phyloP scores from a whole-genome alignment of 2,113 vertebrate genomes.

The Microtus montanus region DNA sequence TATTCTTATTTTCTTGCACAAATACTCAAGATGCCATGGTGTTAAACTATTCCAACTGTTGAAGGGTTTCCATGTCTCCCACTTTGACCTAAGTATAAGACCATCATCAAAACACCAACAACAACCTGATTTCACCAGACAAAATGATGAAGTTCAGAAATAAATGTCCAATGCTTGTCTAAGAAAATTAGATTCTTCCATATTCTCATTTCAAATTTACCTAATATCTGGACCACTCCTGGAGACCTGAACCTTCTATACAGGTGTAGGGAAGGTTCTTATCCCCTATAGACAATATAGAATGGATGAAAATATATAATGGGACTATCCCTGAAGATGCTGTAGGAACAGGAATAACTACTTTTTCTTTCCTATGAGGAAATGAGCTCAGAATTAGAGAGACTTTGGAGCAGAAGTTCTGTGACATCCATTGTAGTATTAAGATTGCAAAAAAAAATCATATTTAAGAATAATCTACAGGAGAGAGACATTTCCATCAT shows the following conservation, averaged over 20 bases:
- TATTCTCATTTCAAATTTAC: neutral
- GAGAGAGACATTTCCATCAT: neutral
- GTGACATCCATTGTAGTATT: neutral
- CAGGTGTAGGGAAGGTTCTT: neutral
- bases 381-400: slow-evolving; percentile 24
- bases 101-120: neutral
- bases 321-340: neutral
- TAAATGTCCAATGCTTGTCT: neutral
- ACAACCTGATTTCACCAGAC: neutral
- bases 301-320: neutral
- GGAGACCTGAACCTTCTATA: neutral
- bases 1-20: neutral
- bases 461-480: neutral
- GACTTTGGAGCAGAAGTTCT: neutral
- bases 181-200: neutral
- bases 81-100: neutral
- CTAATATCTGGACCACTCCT: neutral
- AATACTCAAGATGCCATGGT: neutral
- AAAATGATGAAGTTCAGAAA: neutral
- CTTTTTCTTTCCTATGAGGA: neutral
- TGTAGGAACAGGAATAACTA: neutral
- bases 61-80: neutral
- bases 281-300: no score
- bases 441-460: neutral
- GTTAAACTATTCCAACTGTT: neutral